These are phyloP conservation scores for Cardiocondyla obscurior DNA, from an alignment of 1,140 invertebrate species.

Conservation along the genomic window DNA sequence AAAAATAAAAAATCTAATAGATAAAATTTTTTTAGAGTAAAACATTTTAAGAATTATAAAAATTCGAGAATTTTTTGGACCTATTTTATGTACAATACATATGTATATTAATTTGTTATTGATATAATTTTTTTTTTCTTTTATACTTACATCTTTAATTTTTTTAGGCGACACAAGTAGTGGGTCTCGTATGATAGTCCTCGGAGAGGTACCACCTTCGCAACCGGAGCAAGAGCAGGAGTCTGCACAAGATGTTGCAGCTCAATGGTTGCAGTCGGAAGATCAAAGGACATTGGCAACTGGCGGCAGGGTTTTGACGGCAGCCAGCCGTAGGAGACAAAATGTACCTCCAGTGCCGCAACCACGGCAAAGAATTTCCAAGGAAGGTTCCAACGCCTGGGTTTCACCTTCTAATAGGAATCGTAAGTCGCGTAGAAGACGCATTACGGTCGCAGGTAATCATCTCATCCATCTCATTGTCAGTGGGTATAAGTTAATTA, in stretches of 20 bases:
- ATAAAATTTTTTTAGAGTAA: too few species aligned
- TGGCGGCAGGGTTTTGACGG: neutral
- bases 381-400: slow-evolving; percentile 66
- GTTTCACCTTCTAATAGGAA: slow-evolving; percentile 74
- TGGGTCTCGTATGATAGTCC: slow-evolving; percentile 79
- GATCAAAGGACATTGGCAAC: slow-evolving; percentile 54
- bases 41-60: neutral
- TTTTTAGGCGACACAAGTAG: slow-evolving; percentile 70
- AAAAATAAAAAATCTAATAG: neutral
- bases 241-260: slow-evolving; percentile 80
- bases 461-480: slow-evolving; percentile 71
- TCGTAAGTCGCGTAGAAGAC: slow-evolving; percentile 82
- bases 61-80: neutral
- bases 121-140: too few species aligned
- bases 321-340: slow-evolving; percentile 40
- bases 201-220: slow-evolving; percentile 80
- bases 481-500: slow-evolving; percentile 6
- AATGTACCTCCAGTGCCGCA: slow-evolving; percentile 74
- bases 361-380: slow-evolving; percentile 73
- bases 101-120: too few species aligned
- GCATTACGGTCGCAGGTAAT: slow-evolving; percentile 81
- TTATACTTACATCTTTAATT: slow-evolving; percentile 39
- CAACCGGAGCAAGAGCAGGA: slow-evolving; percentile 79
- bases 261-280: slow-evolving; percentile 78
- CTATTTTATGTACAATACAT: neutral